Evolutionary conservation across 2,797 vertebrate species (phyloP).

Genomic region (Rhabdomys pumilio): DNA sequence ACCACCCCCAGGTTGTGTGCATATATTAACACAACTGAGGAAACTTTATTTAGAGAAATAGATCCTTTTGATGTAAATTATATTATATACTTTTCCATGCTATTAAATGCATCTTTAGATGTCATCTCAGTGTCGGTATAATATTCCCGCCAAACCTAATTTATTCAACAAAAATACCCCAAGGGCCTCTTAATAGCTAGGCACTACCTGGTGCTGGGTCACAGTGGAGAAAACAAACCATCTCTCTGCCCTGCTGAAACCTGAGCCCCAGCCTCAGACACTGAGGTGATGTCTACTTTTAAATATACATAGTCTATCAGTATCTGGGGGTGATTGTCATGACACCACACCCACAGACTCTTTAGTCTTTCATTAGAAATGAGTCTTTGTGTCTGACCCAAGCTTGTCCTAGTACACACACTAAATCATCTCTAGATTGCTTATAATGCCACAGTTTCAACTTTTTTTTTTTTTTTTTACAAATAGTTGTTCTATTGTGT

Average conservation of each 20-base stretch:
- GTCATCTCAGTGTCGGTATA: neutral
- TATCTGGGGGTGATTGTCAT: neutral
- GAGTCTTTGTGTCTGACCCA: neutral
- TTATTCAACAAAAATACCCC: neutral
- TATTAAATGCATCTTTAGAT: constrained; percentile 28
- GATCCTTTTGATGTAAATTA: constrained; percentile 4
- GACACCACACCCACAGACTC: too few relatives aligned
- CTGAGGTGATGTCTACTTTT: neutral
- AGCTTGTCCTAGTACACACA: neutral
- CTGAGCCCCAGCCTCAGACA: neutral
- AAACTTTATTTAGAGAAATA: constrained; percentile 13
- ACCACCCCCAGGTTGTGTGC: neutral
- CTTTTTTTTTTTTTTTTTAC: neutral
- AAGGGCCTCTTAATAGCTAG: neutral
- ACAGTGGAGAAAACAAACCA: fast-evolving
- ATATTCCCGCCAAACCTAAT: neutral
- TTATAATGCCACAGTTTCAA: neutral
- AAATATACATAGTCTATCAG: neutral
- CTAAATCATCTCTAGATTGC: neutral
- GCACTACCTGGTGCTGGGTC: too few relatives aligned
- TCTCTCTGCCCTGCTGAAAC: neutral
- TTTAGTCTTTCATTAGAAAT: neutral
- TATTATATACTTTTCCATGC: neutral
- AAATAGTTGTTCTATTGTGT: neutral
- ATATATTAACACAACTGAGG: neutral